Evolutionary conservation across 1,140 invertebrate genomes (phyloP).

Genomic region (Palaemon carinicauda): DNA sequence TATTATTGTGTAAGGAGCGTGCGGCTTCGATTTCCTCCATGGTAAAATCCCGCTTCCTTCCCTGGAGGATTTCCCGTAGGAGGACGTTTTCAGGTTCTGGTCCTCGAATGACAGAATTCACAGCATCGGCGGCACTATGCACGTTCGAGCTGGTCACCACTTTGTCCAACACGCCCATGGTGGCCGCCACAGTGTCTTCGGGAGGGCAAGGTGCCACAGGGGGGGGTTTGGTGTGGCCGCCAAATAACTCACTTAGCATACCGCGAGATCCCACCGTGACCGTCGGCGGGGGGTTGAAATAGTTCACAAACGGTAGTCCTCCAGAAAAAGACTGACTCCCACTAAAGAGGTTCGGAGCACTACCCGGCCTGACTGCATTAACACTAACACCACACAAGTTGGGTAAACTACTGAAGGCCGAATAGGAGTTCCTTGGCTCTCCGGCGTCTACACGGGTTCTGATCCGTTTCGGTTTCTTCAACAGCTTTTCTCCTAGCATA

Average conservation of each 20-base stretch:
- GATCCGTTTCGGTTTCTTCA: slow-evolving; percentile 70
- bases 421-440: slow-evolving; percentile 91
- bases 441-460: slow-evolving; percentile 93
- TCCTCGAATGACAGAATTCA: slow-evolving; percentile 55
- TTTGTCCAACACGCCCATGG: slow-evolving; percentile 58
- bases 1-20: slow-evolving; percentile 59
- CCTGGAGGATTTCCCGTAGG: slow-evolving; percentile 67
- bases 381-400: slow-evolving; percentile 60
- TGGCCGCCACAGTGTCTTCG: slow-evolving; percentile 45
- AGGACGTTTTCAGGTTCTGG: slow-evolving; percentile 63
- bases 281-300: slow-evolving; percentile 53
- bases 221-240: slow-evolving; percentile 43
- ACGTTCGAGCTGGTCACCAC: slow-evolving; percentile 46
- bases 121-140: slow-evolving; percentile 49
- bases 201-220: slow-evolving; percentile 53
- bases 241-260: slow-evolving; percentile 60
- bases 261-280: slow-evolving; percentile 55
- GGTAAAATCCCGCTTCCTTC: slow-evolving; percentile 61
- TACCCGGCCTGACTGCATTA: slow-evolving; percentile 58
- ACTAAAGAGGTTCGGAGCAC: slow-evolving; percentile 58
- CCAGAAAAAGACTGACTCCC: slow-evolving; percentile 55
- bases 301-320: slow-evolving; percentile 59
- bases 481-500: slow-evolving; percentile 61
- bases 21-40: slow-evolving; percentile 56
- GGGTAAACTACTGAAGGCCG: slow-evolving; percentile 63